Percentiles rank a stretch among this genome's conserved stretches.
phyloP scores from a whole-genome alignment of 2,797 vertebrate genomes.

The Sardinella longiceps region DNA sequence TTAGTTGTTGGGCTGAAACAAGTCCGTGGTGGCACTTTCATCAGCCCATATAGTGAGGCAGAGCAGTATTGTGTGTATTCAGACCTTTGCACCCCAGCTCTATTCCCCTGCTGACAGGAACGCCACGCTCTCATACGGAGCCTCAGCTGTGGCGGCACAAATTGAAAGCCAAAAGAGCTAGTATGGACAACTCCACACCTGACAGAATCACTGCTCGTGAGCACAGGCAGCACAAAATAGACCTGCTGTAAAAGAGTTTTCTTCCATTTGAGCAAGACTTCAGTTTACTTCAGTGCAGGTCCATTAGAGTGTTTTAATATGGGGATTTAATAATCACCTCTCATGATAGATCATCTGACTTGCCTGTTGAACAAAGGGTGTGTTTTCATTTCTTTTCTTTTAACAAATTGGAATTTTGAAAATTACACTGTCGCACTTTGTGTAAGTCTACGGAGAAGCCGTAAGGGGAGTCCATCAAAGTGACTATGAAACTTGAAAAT shows the following conservation, averaged over 20 bases:
- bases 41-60: background rate
- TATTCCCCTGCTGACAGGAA: conserved; percentile 10
- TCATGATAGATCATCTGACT: background rate
- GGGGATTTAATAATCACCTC: no score
- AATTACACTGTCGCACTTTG: no score
- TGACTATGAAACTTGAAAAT: no score
- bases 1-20: conserved; percentile 11
- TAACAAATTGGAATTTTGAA: no score
- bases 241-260: background rate
- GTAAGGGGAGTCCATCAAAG: no score
- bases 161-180: conserved; percentile 42
- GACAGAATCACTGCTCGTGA: background rate
- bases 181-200: conserved; percentile 2
- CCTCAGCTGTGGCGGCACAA: conserved; percentile 68
- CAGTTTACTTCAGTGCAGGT: background rate
- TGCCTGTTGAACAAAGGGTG: no score
- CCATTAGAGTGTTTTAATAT: background rate
- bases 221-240: background rate
- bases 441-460: no score
- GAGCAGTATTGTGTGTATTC: background rate
- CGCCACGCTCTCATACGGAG: conserved; percentile 18
- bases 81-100: conserved; percentile 5
- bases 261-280: background rate
- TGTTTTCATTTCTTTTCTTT: no score
- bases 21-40: background rate